Percentiles rank a stretch among this genome's conserved stretches.
phyloP scores from a whole-genome alignment of 1,140 invertebrate genomes.

The Drosophila parabipectinata region DNA sequence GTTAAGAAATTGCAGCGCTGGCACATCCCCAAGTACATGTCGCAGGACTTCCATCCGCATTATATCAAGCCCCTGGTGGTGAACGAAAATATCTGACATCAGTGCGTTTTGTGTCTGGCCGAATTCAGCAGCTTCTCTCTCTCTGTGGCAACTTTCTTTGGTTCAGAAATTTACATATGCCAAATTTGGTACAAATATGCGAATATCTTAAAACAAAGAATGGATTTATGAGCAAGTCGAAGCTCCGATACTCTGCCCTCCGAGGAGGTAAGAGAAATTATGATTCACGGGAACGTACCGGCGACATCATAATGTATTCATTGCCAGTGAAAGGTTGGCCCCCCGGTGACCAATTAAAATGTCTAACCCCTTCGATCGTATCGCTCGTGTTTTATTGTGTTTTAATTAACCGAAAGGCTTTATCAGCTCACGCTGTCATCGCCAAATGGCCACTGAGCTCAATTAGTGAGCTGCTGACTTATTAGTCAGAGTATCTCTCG shows the following conservation, averaged over 20 bases:
- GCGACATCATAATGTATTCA: slow-evolving; percentile 11
- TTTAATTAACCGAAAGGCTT: slow-evolving; percentile 18
- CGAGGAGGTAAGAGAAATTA: not conserved
- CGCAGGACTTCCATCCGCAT: slow-evolving; percentile 54
- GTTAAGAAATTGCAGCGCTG: slow-evolving; percentile 36
- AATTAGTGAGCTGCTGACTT: slow-evolving; percentile 39
- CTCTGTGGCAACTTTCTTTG: slow-evolving; percentile 61
- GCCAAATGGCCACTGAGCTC: slow-evolving; percentile 30
- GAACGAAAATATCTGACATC: slow-evolving; percentile 56
- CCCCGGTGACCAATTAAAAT: slow-evolving; percentile 15
- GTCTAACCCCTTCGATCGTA: not conserved
- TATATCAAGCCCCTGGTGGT: slow-evolving; percentile 56
- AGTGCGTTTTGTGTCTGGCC: not conserved
- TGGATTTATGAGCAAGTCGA: slow-evolving; percentile 1
- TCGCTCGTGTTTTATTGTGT: slow-evolving; percentile 11
- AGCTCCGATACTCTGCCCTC: slow-evolving; percentile 11
- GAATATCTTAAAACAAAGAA: slow-evolving; percentile 30
- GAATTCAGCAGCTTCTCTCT: not conserved
- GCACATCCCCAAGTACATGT: slow-evolving; percentile 52
- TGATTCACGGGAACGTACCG: not conserved
- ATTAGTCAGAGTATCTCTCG: slow-evolving; percentile 41
- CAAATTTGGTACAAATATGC: slow-evolving; percentile 57
- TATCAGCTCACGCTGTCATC: slow-evolving; percentile 31
- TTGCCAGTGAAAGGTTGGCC: slow-evolving; percentile 23
- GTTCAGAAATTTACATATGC: slow-evolving; percentile 55